Conservation (phyloP, 1,140 invertebrate species). For the Platorchestia sp. region DNA sequence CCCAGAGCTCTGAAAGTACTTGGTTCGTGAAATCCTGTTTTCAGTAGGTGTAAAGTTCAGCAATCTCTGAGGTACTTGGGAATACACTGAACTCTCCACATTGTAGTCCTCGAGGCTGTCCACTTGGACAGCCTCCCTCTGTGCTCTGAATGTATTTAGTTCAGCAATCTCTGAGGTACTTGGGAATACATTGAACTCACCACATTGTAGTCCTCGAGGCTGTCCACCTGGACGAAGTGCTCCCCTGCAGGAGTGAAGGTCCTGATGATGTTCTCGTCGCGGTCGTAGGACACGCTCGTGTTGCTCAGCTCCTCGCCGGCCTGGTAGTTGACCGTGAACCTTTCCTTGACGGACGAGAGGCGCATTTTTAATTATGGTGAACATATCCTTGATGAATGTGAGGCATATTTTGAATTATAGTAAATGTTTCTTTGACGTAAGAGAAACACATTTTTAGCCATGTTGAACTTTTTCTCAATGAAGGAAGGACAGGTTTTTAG, state of each 20-base stretch:
- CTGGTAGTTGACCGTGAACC: not conserved
- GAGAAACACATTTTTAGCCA: no score
- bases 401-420: no score
- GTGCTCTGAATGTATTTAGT: no score
- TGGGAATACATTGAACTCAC: not conserved
- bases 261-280: not conserved
- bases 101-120: conserved; percentile 6
- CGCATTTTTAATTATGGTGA: not conserved
- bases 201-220: conserved; percentile 3
- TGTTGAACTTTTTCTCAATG: no score
- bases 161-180: not conserved
- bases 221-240: not conserved
- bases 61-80: not conserved
- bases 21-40: no score
- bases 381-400: no score
- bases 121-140: no score
- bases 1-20: no score
- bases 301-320: not conserved
- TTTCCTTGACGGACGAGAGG: not conserved
- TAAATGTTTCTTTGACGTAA: no score
- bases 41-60: no score
- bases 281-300: not conserved
- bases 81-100: not conserved
- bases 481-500: no score
- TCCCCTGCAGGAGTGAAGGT: not conserved